Evolutionary conservation across 1,140 invertebrate genomes (phyloP).

Genomic region (Augochlora pura): DNA sequence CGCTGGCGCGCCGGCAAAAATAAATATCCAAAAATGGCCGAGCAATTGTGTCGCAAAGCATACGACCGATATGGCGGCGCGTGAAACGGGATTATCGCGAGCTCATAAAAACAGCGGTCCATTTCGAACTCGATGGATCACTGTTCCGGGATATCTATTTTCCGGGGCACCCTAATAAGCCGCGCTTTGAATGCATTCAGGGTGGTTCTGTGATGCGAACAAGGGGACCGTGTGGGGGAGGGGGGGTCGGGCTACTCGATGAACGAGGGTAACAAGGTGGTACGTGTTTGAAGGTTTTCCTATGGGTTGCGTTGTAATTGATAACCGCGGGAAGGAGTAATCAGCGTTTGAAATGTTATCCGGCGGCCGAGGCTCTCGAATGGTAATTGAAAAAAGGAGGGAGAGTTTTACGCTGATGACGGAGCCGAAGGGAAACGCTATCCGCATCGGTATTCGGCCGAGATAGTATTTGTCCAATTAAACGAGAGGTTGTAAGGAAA

Average conservation of each 20-base stretch:
- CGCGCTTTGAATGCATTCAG: background rate
- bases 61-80: no score
- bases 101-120: no score
- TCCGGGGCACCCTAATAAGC: no score
- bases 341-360: slow-evolving; percentile 49
- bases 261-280: background rate
- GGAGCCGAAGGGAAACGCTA: slow-evolving; percentile 33
- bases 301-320: slow-evolving; percentile 28
- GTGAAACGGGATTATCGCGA: no score
- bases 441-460: slow-evolving; percentile 40
- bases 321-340: slow-evolving; percentile 21
- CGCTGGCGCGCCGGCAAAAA: no score
- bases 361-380: slow-evolving; percentile 13
- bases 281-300: slow-evolving; percentile 32
- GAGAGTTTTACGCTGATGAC: background rate
- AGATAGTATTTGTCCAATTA: slow-evolving; percentile 53
- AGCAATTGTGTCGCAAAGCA: no score
- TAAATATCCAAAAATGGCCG: no score
- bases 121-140: no score
- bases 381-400: slow-evolving; percentile 36
- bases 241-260: no score
- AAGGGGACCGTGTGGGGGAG: background rate
- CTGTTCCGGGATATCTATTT: no score
- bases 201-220: slow-evolving; percentile 10
- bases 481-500: slow-evolving; percentile 46